phyloP scores from a whole-genome alignment of 2,888 invertebrate genomes.

The Lasioglossum vierecki region DNA sequence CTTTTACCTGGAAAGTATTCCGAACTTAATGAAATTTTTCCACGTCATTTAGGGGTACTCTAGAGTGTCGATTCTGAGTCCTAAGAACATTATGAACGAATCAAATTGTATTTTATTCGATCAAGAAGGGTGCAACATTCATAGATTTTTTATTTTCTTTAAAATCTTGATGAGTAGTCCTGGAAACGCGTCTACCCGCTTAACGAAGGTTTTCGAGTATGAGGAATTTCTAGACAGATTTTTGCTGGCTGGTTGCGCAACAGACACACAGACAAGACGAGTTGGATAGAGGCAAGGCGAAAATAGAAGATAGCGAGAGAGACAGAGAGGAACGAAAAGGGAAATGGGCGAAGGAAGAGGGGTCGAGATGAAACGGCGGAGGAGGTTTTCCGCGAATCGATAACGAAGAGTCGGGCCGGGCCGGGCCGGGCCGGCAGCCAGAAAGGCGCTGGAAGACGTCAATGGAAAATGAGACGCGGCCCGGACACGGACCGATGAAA shows the following conservation, averaged over 20 bases:
- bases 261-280: constrained; percentile 20
- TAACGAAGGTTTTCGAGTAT: constrained; percentile 35
- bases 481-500: background rate
- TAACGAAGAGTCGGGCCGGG: constrained; percentile 41
- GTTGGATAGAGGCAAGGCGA: background rate
- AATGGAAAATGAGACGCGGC: constrained; percentile 27
- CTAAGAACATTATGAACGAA: no score
- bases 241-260: constrained; percentile 44
- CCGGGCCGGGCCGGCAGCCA: constrained; percentile 16
- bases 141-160: no score
- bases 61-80: no score
- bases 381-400: constrained; percentile 64
- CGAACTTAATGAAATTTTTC: no score
- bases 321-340: constrained; percentile 4
- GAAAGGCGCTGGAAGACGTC: constrained; percentile 31
- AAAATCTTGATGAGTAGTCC: no score
- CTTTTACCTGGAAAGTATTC: no score
- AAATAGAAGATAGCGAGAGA: background rate
- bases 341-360: constrained; percentile 20
- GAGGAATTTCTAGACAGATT: constrained; percentile 48
- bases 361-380: constrained; percentile 30
- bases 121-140: no score
- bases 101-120: no score
- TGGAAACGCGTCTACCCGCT: no score
- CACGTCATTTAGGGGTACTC: no score